phyloP scores from a whole-genome alignment of 2,888 invertebrate species.

The Conchocele bisecta region DNA sequence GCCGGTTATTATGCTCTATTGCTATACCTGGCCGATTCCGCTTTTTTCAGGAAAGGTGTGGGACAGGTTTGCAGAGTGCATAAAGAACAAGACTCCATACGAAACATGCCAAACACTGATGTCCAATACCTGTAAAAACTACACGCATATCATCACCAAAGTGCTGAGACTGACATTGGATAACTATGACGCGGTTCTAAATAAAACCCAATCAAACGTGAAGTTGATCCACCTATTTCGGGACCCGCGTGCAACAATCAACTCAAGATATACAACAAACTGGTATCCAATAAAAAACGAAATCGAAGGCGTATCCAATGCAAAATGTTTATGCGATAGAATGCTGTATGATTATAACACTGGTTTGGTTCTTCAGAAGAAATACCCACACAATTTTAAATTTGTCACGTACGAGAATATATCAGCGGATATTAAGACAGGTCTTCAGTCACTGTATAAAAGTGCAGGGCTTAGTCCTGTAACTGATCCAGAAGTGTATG shows the following conservation, averaged over 20 bases:
- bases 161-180: background rate
- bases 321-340: background rate
- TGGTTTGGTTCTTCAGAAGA: background rate
- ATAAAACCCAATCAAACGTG: background rate
- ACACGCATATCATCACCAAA: background rate
- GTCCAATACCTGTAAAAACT: slow-evolving; percentile 12
- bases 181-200: background rate
- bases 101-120: slow-evolving; percentile 16
- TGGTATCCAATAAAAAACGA: background rate
- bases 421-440: background rate
- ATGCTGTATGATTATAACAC: slow-evolving; percentile 2
- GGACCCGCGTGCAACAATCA: slow-evolving; percentile 1
- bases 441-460: background rate
- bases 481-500: background rate
- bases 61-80: background rate
- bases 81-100: slow-evolving; percentile 10
- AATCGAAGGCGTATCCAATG: background rate
- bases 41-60: background rate
- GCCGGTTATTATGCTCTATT: no score
- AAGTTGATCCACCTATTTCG: slow-evolving; percentile 10
- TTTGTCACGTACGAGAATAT: slow-evolving; percentile 4
- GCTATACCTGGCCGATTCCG: no score
- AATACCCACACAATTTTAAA: background rate
- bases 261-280: background rate
- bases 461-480: background rate